phyloP scores from a whole-genome alignment of 2,888 invertebrate species.

The Lathronympha strigana region DNA sequence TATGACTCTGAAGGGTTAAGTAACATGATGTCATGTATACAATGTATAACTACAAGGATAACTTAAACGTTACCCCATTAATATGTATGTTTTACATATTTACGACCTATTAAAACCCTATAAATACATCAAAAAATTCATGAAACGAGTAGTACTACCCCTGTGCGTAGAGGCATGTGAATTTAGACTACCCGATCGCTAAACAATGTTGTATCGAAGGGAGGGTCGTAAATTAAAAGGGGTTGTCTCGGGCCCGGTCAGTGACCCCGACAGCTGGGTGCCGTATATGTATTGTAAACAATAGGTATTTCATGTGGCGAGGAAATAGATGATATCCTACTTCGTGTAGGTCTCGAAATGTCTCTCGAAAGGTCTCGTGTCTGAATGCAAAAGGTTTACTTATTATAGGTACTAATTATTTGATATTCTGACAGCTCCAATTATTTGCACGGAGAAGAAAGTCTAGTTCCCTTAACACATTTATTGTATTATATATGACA shows the following conservation, averaged over 20 bases:
- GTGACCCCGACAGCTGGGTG: slow-evolving; percentile 71
- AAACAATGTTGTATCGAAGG: slow-evolving; percentile 42
- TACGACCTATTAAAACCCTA: slow-evolving; percentile 1
- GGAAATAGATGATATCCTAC: slow-evolving; percentile 10
- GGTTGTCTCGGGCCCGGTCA: slow-evolving; percentile 62
- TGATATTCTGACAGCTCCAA: no score
- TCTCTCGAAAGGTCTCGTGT: no score
- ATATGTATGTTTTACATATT: not conserved
- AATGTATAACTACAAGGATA: not conserved
- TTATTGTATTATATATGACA: no score
- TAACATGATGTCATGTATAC: not conserved
- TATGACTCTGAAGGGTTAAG: not conserved
- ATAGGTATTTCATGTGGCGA: slow-evolving; percentile 40
- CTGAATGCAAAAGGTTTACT: no score
- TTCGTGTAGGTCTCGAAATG: not conserved
- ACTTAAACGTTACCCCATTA: slow-evolving; percentile 1
- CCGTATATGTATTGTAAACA: slow-evolving; percentile 46
- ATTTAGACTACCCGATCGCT: slow-evolving; percentile 31
- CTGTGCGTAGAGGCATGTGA: slow-evolving; percentile 11
- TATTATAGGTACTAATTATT: no score
- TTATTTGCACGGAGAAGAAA: no score
- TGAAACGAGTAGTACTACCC: slow-evolving; percentile 1
- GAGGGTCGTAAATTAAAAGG: slow-evolving; percentile 57
- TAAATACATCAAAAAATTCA: slow-evolving; percentile 13
- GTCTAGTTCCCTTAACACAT: no score